These are phyloP conservation scores for Cheilosia scutellata DNA, from an alignment of 2,888 invertebrate genomes.

Conservation along the genomic window DNA sequence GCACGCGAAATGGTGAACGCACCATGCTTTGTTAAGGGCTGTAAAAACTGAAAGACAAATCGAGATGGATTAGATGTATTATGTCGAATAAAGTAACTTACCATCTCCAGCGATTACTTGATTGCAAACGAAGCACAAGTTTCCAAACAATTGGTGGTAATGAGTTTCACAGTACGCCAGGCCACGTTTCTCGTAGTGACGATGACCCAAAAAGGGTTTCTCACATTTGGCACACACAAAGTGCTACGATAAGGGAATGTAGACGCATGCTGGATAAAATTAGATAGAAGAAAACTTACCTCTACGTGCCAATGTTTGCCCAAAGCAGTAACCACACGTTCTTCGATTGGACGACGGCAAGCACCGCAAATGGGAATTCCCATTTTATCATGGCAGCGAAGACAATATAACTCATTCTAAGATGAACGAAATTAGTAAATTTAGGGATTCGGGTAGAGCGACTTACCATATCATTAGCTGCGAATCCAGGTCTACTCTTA, in stretches of 20 bases:
- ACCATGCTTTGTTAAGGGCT: conserved; percentile 99
- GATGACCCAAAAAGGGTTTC: conserved; percentile 99
- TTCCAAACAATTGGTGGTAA: conserved; percentile 99
- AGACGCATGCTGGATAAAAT: neutral
- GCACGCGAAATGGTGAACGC: conserved; percentile 99
- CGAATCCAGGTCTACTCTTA: conserved; percentile 94
- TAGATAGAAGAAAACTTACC: conserved; percentile 84
- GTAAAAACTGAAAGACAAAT: conserved; percentile 91
- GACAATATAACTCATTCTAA: conserved; percentile 97
- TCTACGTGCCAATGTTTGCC: conserved; percentile 99
- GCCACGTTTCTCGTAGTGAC: conserved; percentile 99
- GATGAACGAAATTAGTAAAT: conserved; percentile 8
- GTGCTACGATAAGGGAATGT: conserved; percentile 87
- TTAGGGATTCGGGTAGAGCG: neutral
- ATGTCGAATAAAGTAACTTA: conserved; percentile 84
- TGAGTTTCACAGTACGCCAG: conserved; percentile 99
- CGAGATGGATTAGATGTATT: neutral
- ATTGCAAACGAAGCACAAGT: conserved; percentile 99
- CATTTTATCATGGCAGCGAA: conserved; percentile 99
- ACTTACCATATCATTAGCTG: conserved; percentile 93
- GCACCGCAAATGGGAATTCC: conserved; percentile 99
- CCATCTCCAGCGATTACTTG: conserved; percentile 99
- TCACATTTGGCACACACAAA: conserved; percentile 99
- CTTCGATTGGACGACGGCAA: conserved; percentile 99
- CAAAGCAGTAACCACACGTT: conserved; percentile 98